Base-by-base conservation (phyloP, 2,797 vertebrate genomes). In the Pitangus sulphuratus region DNA sequence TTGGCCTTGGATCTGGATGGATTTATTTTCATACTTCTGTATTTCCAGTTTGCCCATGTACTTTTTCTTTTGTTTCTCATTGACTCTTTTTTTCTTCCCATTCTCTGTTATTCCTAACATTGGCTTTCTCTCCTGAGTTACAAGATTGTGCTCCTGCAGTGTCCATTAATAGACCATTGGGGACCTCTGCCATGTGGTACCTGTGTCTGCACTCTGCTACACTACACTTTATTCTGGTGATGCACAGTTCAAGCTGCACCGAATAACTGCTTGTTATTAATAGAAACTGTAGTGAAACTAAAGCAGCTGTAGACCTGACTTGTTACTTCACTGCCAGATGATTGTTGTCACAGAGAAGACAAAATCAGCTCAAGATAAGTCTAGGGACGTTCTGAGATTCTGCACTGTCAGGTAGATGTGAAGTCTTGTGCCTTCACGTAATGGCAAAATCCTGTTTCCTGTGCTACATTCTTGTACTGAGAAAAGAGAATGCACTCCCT, bases 391-490 rank as follows among this genome's bases (percentile, higher is more conserved):
- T 72, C 24, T 39, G 66, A 76, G 33, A 21, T 79, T 60, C 42
- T 68, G 31, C 1, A 0, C 53, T 84, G 35, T 56, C 0, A 0
- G 25, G 30, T 75, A 45, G 86, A 10, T 25, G 68, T 50, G 76
- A 54, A 78, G 35, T 69, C 11, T 92, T 0, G 0, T 88, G 26
- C 31, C 60, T 45, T 77, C 19, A 51, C 2, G 19, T 74, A 54
- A 28, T 37, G 44, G 11, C 1, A 3, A 64, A 84, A 57, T 57
- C 19, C 6, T 35, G 8, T 74, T 68, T 75, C 31, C 26, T n/a
- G 14, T 35, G 33, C 33, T 47, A 2, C 16, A 1, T 76, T 76
- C 21, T 45, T 68, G 12, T 21, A 18, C 7, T 35, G 72, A 77
- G 44, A 16, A 72, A 62, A 83, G 42, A 16, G 71, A 57, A 69